A percentile compares a stretch with the other conserved stretches of the same genome.
These are phyloP conservation scores for Mechanitis messenoides DNA, from an alignment of 2,888 invertebrate genomes.

Conservation along the genomic window DNA sequence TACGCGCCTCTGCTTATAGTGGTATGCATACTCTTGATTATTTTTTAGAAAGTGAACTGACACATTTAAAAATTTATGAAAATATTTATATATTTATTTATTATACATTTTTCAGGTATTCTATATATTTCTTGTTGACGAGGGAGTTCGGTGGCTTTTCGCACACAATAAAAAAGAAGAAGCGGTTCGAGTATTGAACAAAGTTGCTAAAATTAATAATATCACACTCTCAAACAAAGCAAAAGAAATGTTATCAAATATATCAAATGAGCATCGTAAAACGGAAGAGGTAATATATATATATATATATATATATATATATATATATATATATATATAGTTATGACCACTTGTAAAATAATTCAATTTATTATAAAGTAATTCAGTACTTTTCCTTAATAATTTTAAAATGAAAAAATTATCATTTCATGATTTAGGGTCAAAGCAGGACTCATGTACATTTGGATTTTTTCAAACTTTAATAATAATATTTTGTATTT, in stretches of 20 bases:
- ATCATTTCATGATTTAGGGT: too few relatives aligned
- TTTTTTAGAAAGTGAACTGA: background rate
- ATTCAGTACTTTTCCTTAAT: too few relatives aligned
- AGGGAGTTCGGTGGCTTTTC: constrained; percentile 87
- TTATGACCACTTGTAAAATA: too few relatives aligned
- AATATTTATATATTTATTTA: background rate
- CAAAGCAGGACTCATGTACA: too few relatives aligned
- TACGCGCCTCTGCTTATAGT: constrained; percentile 83
- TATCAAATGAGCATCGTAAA: constrained; percentile 48
- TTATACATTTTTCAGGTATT: constrained; percentile 50
- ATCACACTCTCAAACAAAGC: constrained; percentile 74
- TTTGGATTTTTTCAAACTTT: too few relatives aligned
- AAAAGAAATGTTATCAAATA: constrained; percentile 59
- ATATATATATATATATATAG: too few relatives aligned
- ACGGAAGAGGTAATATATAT: constrained; percentile 41
- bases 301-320: background rate
- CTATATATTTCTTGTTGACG: constrained; percentile 84
- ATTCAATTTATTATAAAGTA: too few relatives aligned
- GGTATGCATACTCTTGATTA: constrained; percentile 25
- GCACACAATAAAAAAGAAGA: constrained; percentile 81
- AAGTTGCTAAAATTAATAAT: constrained; percentile 81
- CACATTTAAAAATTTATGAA: background rate
- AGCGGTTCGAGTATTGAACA: constrained; percentile 79
- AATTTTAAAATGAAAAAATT: too few relatives aligned
- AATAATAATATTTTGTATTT: too few relatives aligned